These are phyloP conservation scores for Cydia strobilella DNA, from an alignment of 1,140 invertebrate species.

Conservation along the genomic window DNA sequence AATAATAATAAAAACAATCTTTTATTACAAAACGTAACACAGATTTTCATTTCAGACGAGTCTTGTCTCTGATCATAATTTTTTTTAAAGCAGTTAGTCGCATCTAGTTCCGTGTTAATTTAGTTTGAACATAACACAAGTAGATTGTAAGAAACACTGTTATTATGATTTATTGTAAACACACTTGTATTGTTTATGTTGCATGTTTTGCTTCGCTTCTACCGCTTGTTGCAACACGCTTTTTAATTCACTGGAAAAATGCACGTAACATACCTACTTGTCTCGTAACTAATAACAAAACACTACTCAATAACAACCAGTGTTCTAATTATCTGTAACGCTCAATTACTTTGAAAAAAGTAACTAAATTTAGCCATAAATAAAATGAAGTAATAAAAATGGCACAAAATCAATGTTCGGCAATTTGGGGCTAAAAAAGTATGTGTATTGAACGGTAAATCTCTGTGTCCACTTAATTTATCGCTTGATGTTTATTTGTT, in stretches of 20 bases:
- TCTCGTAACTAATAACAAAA: background rate
- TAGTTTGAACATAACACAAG: slow-evolving; percentile 22
- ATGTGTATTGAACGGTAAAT: slow-evolving; percentile 11
- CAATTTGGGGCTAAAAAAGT: background rate
- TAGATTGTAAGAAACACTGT: slow-evolving; percentile 25
- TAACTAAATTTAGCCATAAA: slow-evolving; percentile 10
- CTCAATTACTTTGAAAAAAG: background rate
- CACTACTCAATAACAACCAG: slow-evolving; percentile 1
- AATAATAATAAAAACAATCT: slow-evolving; percentile 73
- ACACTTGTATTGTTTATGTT: slow-evolving; percentile 57
- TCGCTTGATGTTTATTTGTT: slow-evolving; percentile 27
- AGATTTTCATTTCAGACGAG: slow-evolving; percentile 70
- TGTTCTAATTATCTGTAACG: background rate
- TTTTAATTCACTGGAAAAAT: slow-evolving; percentile 36
- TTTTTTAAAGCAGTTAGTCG: slow-evolving; percentile 48
- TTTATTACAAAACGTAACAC: slow-evolving; percentile 74
- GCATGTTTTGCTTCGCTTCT: slow-evolving; percentile 64
- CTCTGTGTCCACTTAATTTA: slow-evolving; percentile 21
- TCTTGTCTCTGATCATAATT: slow-evolving; percentile 75
- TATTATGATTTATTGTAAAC: slow-evolving; percentile 34
- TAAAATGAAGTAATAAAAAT: slow-evolving; percentile 13
- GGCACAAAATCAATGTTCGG: slow-evolving; percentile 6
- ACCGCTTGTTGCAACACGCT: slow-evolving; percentile 44
- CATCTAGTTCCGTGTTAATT: slow-evolving; percentile 41
- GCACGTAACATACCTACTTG: background rate